Percentiles rank a stretch among this genome's conserved stretches.
These are phyloP conservation scores for Rhinopomastus cyanomelas DNA, from an alignment of 2,113 vertebrate species.

Conservation along the genomic window DNA sequence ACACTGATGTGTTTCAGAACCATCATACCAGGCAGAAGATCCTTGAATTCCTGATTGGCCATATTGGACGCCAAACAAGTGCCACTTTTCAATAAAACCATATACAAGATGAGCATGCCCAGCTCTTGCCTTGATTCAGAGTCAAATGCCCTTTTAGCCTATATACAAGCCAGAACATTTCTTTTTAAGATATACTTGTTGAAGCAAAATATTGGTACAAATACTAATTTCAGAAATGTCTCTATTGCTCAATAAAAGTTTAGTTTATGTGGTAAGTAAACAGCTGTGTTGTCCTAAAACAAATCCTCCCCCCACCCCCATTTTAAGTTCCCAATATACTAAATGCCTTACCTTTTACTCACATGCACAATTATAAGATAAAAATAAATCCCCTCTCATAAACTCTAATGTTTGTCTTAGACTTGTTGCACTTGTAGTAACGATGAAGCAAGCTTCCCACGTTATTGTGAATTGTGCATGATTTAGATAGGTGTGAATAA, in stretches of 20 bases:
- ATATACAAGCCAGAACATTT: not conserved
- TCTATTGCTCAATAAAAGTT: not conserved
- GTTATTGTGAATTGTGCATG: not conserved
- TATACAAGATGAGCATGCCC: not conserved
- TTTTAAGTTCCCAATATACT: not conserved
- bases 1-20: not conserved
- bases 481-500: not conserved
- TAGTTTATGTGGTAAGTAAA: not conserved
- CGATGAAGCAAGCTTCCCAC: not conserved
- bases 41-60: not conserved
- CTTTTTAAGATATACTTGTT: not conserved
- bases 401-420: not conserved
- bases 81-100: not conserved
- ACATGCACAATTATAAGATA: not conserved
- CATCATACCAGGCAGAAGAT: rapidly evolving
- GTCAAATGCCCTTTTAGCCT: not conserved
- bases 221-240: not conserved
- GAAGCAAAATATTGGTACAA: not conserved
- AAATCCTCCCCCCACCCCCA: not conserved
- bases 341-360: not conserved
- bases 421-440: not conserved
- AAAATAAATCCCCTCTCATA: rapidly evolving
- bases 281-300: not conserved
- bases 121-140: not conserved
- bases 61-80: not conserved